Evolutionary conservation across 2,113 vertebrate genomes (phyloP).

Genomic region (Ancistrus triradiatus): DNA sequence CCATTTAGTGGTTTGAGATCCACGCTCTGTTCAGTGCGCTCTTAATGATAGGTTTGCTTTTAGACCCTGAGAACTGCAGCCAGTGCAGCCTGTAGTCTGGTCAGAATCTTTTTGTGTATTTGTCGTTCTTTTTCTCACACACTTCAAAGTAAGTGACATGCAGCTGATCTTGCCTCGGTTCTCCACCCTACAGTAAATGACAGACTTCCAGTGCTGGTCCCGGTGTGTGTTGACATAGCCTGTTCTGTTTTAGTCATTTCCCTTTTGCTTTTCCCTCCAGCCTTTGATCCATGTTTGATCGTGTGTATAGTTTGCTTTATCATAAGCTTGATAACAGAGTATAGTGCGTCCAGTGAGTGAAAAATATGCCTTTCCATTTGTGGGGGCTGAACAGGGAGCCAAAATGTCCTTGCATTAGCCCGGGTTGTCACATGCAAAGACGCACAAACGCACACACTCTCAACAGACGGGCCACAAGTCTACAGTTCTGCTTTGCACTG

Average conservation of each 20-base stretch:
- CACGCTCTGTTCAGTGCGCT: not conserved
- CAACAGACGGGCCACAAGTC: slow-evolving; percentile 2
- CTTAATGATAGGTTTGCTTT: slow-evolving; percentile 4
- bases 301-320: not conserved
- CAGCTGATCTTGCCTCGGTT: not conserved
- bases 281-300: not conserved
- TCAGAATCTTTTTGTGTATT: not conserved
- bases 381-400: not conserved
- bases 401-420: not conserved
- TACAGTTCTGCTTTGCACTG: slow-evolving; percentile 5
- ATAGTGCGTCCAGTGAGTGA: no score
- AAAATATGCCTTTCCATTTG: no score
- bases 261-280: not conserved
- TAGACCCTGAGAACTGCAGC: slow-evolving; percentile 1
- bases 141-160: not conserved
- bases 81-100: not conserved
- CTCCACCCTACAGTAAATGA: not conserved
- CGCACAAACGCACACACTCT: no score
- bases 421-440: not conserved
- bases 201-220: not conserved
- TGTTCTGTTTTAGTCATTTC: not conserved
- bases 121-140: not conserved
- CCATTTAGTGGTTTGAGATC: not conserved
- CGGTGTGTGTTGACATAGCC: not conserved
- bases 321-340: no score